Conservation (phyloP, 2,888 invertebrate genomes). For the Mythimna albipuncta region DNA sequence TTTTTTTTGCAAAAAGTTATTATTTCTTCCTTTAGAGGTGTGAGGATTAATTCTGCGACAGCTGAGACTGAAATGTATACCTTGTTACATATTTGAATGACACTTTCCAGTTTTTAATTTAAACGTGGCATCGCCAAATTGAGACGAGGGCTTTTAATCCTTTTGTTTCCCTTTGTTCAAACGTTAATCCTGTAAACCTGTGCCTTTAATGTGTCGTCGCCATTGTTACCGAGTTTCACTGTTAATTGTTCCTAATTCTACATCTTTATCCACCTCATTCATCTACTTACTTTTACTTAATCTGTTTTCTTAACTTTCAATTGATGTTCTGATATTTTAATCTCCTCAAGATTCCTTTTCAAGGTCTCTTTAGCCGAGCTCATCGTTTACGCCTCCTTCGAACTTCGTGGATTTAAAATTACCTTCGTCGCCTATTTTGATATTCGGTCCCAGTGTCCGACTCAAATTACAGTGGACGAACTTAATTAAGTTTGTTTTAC, state of each 20-base stretch:
- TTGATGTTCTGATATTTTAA: conserved; percentile 52
- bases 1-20: conserved; percentile 76
- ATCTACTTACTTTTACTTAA: conserved; percentile 67
- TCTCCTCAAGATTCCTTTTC: conserved; percentile 38
- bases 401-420: conserved; percentile 50
- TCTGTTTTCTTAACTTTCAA: conserved; percentile 64
- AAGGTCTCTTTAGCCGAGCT: conserved; percentile 30
- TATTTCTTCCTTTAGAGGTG: conserved; percentile 76
- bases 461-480: conserved; percentile 58
- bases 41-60: conserved; percentile 79
- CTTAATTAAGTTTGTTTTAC: conserved; percentile 67
- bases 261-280: conserved; percentile 70
- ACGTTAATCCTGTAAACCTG: conserved; percentile 75
- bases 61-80: conserved; percentile 73
- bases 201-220: conserved; percentile 71
- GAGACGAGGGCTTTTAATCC: conserved; percentile 77
- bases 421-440: conserved; percentile 56
- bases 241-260: conserved; percentile 76
- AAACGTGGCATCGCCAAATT: conserved; percentile 75
- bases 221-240: conserved; percentile 70
- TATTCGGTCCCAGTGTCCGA: conserved; percentile 57
- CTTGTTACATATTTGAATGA: conserved; percentile 86
- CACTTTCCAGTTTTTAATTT: conserved; percentile 79
- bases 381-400: conserved; percentile 20
- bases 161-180: conserved; percentile 77